A percentile compares a stretch with the other conserved stretches of the same genome.
Conservation (phyloP, 1,140 invertebrate genomes). For the Stegodyphus dumicola region DNA sequence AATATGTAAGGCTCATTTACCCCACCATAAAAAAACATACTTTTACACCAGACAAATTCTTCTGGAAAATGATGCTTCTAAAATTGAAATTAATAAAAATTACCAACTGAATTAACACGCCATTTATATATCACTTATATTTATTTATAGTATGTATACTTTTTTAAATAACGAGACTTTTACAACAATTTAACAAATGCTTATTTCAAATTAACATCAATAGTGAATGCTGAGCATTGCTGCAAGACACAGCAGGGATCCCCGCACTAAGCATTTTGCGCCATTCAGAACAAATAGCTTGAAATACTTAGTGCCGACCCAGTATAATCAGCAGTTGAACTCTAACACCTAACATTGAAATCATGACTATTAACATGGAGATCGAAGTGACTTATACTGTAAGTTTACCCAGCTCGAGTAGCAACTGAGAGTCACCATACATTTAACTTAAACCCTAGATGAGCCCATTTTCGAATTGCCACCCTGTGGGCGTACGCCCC, state of each 20-base stretch:
- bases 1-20: neutral
- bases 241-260: too few species aligned
- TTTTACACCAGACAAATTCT: neutral
- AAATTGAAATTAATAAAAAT: conserved; percentile 11
- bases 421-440: neutral
- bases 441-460: conserved; percentile 4
- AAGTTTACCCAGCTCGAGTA: conserved; percentile 1
- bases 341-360: conserved; percentile 2
- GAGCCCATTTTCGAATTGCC: conserved; percentile 7
- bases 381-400: conserved; percentile 5
- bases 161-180: neutral
- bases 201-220: conserved; percentile 16
- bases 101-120: conserved; percentile 1
- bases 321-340: neutral
- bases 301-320: neutral
- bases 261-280: neutral
- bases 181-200: conserved; percentile 10
- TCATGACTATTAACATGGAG: conserved; percentile 9
- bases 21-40: neutral
- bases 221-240: neutral
- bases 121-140: conserved; percentile 15
- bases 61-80: conserved; percentile 9
- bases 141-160: neutral
- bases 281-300: neutral
- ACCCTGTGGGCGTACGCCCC: too few species aligned